phyloP scores from a whole-genome alignment of 1,140 invertebrate species.

The Pygmarrhopalites habei region DNA sequence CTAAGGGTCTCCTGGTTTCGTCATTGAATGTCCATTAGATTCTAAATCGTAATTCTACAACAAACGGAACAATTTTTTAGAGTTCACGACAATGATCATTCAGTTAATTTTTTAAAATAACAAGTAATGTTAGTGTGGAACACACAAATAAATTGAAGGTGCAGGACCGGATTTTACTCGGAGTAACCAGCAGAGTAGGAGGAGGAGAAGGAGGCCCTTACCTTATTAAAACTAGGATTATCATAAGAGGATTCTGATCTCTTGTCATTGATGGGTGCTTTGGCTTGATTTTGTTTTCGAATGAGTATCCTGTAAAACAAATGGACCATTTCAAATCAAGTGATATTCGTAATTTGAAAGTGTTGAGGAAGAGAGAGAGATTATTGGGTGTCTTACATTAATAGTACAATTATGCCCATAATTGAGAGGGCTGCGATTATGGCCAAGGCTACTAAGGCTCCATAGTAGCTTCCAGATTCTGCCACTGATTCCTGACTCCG shows the following conservation, averaged over 20 bases:
- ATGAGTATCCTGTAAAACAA: too few relatives aligned
- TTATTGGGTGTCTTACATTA: too few relatives aligned
- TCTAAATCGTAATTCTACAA: constrained; percentile 38
- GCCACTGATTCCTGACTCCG: constrained; percentile 17
- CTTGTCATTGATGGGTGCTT: constrained; percentile 52
- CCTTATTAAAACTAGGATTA: constrained; percentile 90
- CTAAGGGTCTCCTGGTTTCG: constrained; percentile 36
- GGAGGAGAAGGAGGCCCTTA: too few relatives aligned
- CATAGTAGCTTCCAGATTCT: constrained; percentile 67
- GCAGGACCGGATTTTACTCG: constrained; percentile 48
- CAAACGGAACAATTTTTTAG: not conserved
- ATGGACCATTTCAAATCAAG: too few relatives aligned
- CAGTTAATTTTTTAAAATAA: not conserved
- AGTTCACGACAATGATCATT: not conserved
- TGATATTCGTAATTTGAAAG: too few relatives aligned
- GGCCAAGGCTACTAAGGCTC: constrained; percentile 74
- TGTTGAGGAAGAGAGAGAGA: too few relatives aligned
- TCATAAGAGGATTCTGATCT: constrained; percentile 68
- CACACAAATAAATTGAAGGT: not conserved
- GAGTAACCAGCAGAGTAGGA: too few relatives aligned
- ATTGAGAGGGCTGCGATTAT: constrained; percentile 76
- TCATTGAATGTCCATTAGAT: constrained; percentile 37
- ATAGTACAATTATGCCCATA: constrained; percentile 65
- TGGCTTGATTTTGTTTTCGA: constrained; percentile 57
- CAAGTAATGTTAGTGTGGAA: not conserved